Evolutionary conservation across 1,140 invertebrate species (phyloP).

Genomic region (Brachionus koreanus): DNA sequence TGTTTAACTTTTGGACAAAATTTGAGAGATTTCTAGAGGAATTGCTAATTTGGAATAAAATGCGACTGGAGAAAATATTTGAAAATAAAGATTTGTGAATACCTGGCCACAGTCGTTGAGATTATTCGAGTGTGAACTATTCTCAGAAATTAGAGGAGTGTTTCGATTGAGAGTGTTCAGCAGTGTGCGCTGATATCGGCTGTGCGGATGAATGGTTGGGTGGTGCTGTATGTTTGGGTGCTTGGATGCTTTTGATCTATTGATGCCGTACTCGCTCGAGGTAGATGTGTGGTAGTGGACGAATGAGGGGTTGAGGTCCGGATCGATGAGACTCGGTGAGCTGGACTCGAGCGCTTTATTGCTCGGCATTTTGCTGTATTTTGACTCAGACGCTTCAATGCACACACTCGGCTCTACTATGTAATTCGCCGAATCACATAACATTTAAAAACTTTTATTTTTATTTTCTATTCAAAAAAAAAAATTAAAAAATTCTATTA

Average conservation of each 20-base stretch:
- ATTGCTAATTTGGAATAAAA: no score
- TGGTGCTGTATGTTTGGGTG: constrained; percentile 42
- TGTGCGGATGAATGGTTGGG: constrained; percentile 41
- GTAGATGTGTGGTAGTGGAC: constrained; percentile 10
- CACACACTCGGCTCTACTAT: not conserved
- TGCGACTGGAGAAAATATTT: no score
- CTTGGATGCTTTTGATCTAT: not conserved
- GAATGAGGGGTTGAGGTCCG: not conserved
- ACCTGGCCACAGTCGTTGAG: not conserved
- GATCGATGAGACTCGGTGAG: not conserved
- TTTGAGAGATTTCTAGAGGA: not conserved
- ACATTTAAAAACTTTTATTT: not conserved
- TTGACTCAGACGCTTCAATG: not conserved
- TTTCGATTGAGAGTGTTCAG: not conserved
- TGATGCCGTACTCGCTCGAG: not conserved
- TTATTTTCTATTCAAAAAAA: not conserved
- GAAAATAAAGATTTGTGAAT: not conserved
- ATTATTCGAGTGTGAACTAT: not conserved
- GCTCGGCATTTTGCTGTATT: not conserved
- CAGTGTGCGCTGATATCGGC: not conserved
- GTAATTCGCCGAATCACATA: not conserved
- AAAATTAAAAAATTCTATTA: not conserved
- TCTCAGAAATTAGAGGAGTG: not conserved
- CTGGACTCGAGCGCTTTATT: not conserved
- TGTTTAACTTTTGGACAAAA: not conserved